A percentile compares a stretch with the other conserved stretches of the same genome.
phyloP scores from a whole-genome alignment of 2,113 vertebrate species.

The Cynopterus brachyotis region DNA sequence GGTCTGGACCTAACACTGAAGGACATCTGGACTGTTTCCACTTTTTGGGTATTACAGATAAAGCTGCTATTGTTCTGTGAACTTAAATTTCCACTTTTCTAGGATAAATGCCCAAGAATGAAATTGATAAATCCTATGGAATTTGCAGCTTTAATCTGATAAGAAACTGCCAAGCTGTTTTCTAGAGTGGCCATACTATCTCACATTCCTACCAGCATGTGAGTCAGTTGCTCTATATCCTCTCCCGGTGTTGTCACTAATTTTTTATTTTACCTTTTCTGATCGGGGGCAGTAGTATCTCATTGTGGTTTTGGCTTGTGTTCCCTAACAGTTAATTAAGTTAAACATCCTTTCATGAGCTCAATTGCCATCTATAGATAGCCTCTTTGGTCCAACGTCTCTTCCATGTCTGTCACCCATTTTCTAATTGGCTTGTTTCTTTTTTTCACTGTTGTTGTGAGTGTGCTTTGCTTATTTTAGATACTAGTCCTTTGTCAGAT shows the following conservation, averaged over 20 bases:
- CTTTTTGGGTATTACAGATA: background rate
- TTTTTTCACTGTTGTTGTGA: background rate
- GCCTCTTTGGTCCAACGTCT: background rate
- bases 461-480: background rate
- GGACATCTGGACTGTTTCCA: background rate
- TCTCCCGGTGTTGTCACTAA: background rate
- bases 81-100: background rate
- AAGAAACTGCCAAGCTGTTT: background rate
- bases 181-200: background rate
- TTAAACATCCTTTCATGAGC: rapidly evolving
- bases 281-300: rapidly evolving
- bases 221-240: background rate
- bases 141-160: background rate
- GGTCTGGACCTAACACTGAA: background rate
- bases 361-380: background rate
- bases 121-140: background rate
- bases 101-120: background rate
- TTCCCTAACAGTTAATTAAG: background rate
- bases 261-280: background rate
- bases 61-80: background rate
- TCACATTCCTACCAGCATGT: background rate
- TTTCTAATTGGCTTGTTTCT: background rate
- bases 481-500: background rate
- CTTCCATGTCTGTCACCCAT: background rate
- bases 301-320: rapidly evolving